Evolutionary conservation across 23 tunicate genomes (phyloP).

Genomic region (Halocynthia roretzi): DNA sequence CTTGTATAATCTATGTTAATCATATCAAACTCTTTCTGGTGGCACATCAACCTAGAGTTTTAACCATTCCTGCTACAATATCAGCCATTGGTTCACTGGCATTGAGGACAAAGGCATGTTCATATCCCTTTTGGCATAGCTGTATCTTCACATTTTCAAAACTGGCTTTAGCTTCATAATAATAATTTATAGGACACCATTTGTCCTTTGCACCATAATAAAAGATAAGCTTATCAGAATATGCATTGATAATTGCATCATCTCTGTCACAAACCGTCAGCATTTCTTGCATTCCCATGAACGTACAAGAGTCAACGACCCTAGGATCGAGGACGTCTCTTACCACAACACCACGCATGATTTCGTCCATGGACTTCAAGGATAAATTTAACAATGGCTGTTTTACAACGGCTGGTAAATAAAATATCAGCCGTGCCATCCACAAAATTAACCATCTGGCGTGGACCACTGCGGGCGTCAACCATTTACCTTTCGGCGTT

Average conservation of each 20-base stretch:
- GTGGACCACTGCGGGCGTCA: constrained; percentile 56
- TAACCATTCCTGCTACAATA: constrained; percentile 36
- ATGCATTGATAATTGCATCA: constrained; percentile 34
- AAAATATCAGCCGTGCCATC: constrained; percentile 8
- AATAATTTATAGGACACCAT: constrained; percentile 75
- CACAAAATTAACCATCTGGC: constrained; percentile 41
- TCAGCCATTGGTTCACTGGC: constrained; percentile 38
- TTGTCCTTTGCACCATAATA: constrained; percentile 67
- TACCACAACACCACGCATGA: constrained; percentile 18
- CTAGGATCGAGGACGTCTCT: constrained; percentile 20
- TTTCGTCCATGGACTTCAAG: constrained; percentile 22
- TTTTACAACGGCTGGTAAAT: constrained; percentile 34
- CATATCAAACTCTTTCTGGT: too few relatives aligned
- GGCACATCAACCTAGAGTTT: neutral
- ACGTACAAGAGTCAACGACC: constrained; percentile 43
- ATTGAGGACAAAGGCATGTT: constrained; percentile 71
- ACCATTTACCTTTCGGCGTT: constrained; percentile 61
- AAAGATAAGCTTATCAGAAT: constrained; percentile 52
- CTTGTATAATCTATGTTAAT: too few relatives aligned
- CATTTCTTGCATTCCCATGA: constrained; percentile 85
- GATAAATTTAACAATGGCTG: constrained; percentile 22
- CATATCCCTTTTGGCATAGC: constrained; percentile 31
- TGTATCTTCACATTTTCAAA: constrained; percentile 18
- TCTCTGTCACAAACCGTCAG: constrained; percentile 52
- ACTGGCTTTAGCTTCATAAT: constrained; percentile 24